Percentiles rank a stretch among this genome's conserved stretches.
These are phyloP conservation scores for Xiphydria camelus DNA, from an alignment of 2,888 invertebrate species.

Conservation along the genomic window DNA sequence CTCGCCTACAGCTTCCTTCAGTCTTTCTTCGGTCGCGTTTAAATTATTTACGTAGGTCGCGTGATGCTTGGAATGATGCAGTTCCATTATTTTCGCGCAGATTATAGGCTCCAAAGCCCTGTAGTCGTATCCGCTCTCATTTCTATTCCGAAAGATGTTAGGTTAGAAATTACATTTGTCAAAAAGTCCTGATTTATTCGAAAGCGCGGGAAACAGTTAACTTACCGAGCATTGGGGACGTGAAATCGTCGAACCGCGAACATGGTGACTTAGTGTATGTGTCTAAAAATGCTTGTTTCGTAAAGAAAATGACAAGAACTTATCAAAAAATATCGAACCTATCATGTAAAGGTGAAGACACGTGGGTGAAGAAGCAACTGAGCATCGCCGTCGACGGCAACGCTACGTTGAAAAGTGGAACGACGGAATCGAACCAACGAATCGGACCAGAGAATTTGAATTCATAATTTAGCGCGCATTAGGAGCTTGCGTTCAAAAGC, in stretches of 20 bases:
- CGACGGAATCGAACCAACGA: too few species aligned
- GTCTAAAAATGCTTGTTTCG: neutral
- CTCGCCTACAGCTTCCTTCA: conserved; percentile 77
- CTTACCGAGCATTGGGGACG: conserved; percentile 35
- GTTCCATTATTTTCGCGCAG: conserved; percentile 93
- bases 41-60: conserved; percentile 95
- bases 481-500: too few species aligned
- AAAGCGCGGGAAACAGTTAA: conserved; percentile 10
- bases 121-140: conserved; percentile 94
- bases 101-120: conserved; percentile 95
- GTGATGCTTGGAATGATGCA: conserved; percentile 99
- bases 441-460: too few species aligned
- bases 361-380: too few species aligned
- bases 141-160: too few species aligned
- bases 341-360: too few species aligned
- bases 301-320: conserved; percentile 8
- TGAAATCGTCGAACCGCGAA: conserved; percentile 33
- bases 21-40: conserved; percentile 91
- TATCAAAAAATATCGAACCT: too few species aligned
- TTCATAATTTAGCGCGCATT: too few species aligned
- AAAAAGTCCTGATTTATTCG: neutral
- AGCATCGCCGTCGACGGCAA: too few species aligned
- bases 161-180: conserved; percentile 39
- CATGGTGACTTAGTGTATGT: conserved; percentile 25
- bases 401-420: too few species aligned